Evolutionary conservation across 2,888 invertebrate species (phyloP), one percentile per base, ranked within the genome.

Genomic region (Drosophila neoperkinsi): DNA sequence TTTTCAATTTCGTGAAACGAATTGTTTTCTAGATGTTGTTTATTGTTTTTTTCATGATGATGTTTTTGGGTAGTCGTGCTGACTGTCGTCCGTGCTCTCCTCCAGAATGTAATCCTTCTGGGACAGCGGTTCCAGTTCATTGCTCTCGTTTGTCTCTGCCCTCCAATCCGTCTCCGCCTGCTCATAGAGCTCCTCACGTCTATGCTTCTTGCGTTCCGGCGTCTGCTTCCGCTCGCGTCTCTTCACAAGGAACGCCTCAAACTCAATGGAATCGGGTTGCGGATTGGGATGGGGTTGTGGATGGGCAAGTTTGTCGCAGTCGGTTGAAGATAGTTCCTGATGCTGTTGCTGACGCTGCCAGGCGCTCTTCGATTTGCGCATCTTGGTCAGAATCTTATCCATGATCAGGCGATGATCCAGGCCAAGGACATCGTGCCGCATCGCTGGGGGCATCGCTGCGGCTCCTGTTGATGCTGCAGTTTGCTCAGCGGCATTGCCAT

Each of bases 381-480:
- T 93, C 31, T 94, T 94, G 0, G 93, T 93, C 13, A 94, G 64
- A 1, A 95, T 93, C 59, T 94, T 93, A 46, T 93, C 94, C 94
- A 96, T 95, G 51, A 97, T 96, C 65, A 93, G 93, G 0, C 93
- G 92, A 84, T 96, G 96, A 91, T 97, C 95, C 55, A 97, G 92
- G 0, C 96, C 96, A 46, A 95, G 94, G 6, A 96, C 95, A 92
- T 95, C 95, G 76, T 96, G 94, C 1, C 95, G 95, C 96, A 97
- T 97, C 25, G 7, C 16, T 71, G 94, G 93, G 3, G 96, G 96
- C 71, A 96, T 25, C 0, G 30, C 25, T 6, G 25, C 13, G 1
- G 50, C 2, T 10, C 46, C 16, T 0, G 30, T 5, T n/a, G 46
- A 6, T 95, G 94, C 30, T 93, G 93, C 86, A 61, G 61, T 9